Evolutionary conservation across 1,140 invertebrate genomes (phyloP).

Genomic region (Drosophila paulistorum): DNA sequence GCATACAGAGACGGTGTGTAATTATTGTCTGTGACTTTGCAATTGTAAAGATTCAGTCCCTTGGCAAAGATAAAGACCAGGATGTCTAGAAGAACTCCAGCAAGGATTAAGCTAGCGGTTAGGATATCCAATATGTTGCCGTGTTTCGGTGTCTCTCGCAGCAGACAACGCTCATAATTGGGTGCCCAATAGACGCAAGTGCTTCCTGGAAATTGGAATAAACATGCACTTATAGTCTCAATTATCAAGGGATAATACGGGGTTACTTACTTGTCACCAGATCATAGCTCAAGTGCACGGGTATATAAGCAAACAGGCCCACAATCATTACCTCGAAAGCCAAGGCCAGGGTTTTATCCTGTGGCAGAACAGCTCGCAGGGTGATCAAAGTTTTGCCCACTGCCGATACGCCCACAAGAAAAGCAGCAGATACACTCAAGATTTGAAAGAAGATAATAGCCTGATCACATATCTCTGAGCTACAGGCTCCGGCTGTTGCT

Average conservation of each 20-base stretch:
- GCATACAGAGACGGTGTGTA: slow-evolving; percentile 77
- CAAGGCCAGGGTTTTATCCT: slow-evolving; percentile 86
- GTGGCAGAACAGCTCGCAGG: slow-evolving; percentile 84
- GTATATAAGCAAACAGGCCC: slow-evolving; percentile 84
- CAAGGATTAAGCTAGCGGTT: slow-evolving; percentile 66
- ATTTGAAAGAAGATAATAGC: slow-evolving; percentile 85
- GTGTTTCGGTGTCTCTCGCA: slow-evolving; percentile 76
- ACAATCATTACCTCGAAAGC: slow-evolving; percentile 85
- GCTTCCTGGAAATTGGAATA: slow-evolving; percentile 49
- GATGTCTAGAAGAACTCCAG: slow-evolving; percentile 76
- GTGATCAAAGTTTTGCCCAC: slow-evolving; percentile 85
- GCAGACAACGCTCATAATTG: slow-evolving; percentile 66
- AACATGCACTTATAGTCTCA: neutral
- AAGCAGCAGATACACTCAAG: slow-evolving; percentile 80
- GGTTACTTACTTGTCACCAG: slow-evolving; percentile 83
- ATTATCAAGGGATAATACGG: no score
- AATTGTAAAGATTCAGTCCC: slow-evolving; percentile 76
- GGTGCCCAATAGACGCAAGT: slow-evolving; percentile 82
- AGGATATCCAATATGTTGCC: slow-evolving; percentile 80
- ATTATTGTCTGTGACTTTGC: slow-evolving; percentile 77
- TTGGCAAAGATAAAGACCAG: slow-evolving; percentile 72
- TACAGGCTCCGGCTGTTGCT: slow-evolving; percentile 85
- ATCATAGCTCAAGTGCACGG: slow-evolving; percentile 85
- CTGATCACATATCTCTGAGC: slow-evolving; percentile 83
- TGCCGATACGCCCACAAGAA: slow-evolving; percentile 83